phyloP scores from a whole-genome alignment of 2,888 invertebrate species.

The Troides helena region DNA sequence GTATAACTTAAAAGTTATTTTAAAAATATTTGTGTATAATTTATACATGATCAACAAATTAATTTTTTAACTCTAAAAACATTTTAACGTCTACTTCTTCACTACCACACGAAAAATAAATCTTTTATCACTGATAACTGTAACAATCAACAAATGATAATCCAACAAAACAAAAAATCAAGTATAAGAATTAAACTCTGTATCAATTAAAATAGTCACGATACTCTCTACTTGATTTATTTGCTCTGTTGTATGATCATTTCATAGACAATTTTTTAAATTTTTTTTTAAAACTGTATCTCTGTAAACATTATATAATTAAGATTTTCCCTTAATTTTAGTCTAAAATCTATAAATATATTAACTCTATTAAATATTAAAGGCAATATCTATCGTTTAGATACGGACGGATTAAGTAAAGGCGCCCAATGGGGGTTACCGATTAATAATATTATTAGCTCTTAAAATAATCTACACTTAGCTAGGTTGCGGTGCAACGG shows the following conservation, averaged over 20 bases:
- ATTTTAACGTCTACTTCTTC: conserved; percentile 5
- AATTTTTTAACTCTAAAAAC: conserved; percentile 39
- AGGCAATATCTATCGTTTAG: conserved; percentile 79
- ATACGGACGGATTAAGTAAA: conserved; percentile 80
- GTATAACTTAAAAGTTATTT: conserved; percentile 25
- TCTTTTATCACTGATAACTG: conserved; percentile 51
- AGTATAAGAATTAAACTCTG: conserved; percentile 27
- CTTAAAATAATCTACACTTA: conserved; percentile 58
- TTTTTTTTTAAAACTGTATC: conserved; percentile 68
- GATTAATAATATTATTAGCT: conserved; percentile 75
- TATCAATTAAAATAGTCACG: conserved; percentile 20
- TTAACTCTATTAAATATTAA: conserved; percentile 80
- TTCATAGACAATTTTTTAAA: conserved; percentile 42
- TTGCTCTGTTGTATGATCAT: conserved; percentile 40
- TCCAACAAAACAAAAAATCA: conserved; percentile 44
- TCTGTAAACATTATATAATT: conserved; percentile 68
- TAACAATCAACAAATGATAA: conserved; percentile 59
- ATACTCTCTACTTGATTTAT: conserved; percentile 38
- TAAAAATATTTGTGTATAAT: conserved; percentile 45
- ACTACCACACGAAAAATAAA: conserved; percentile 38
- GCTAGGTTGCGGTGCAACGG: conserved; percentile 62
- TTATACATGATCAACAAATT: conserved; percentile 38
- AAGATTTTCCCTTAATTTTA: conserved; percentile 67
- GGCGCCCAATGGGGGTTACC: conserved; percentile 78
- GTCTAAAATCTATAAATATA: conserved; percentile 77